Evolutionary conservation across 2,797 vertebrate species (phyloP), one percentile per base, ranked within the genome.

Genomic region (Antrozous pallidus): DNA sequence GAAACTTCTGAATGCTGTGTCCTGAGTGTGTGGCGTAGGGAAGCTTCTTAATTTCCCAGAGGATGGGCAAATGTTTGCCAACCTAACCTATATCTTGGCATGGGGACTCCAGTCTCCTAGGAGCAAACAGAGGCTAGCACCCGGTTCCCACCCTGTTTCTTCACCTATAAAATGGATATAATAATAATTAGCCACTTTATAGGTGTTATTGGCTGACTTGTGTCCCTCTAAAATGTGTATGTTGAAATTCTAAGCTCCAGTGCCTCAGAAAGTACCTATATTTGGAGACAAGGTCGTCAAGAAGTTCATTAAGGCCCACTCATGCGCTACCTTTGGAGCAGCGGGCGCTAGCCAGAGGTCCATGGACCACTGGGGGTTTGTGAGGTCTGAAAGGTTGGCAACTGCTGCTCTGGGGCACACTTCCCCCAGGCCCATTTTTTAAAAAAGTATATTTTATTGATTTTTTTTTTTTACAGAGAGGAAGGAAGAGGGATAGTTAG

Each of bases 131-230:
- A 22, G 45, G 38, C 18, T 9, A 24, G 18, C 24, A 45, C 26
- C 54, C 17, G 0, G 8, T 93, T 91, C 89, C 71, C 24, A 45
- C 26, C 54, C 17, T 0, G 8, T 93, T 91, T 91, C 75, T 67
- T 75, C 42, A 75, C 51, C 54, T 82, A 6, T 85, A 71, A 86
- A 70, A 65, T n/a, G 24, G 40, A 18, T 12, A 71, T 94, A 67
- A 90, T 83, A 84, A 95, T 85, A 84, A 93, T 90, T 56, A 81
- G 11, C 56, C 33, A 65, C 33, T 58, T 89, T 70, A 18, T 8
- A 38, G 65, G 13, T 42, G 33, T 81, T 36, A 18, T 24, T 10
- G 51, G 49, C 67, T 87, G 42, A 94, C 33, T 61, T 28, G 16
- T 36, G 14, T 69, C 65, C 45, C 58, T 45, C 31, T 33, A n/a